phyloP scores from a whole-genome alignment of 2,113 vertebrate genomes.

The Tragelaphus buxtoni region DNA sequence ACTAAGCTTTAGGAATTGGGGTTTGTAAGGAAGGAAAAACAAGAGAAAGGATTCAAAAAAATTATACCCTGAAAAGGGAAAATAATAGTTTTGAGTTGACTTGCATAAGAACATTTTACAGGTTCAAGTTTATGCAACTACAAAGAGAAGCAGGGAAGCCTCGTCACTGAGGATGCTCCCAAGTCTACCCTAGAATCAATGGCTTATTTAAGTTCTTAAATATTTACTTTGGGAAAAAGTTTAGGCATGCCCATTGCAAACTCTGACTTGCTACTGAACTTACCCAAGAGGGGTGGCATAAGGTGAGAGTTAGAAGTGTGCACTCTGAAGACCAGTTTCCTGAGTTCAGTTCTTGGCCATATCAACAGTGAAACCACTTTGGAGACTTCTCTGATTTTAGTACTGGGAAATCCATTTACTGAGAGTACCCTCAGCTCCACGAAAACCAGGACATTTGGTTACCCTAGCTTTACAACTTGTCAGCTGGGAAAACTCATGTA shows the following conservation, averaged over 20 bases:
- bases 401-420: background rate
- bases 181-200: background rate
- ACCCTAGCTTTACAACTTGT: background rate
- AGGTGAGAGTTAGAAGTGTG: background rate
- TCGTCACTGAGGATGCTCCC: background rate
- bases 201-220: background rate
- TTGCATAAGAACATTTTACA: background rate
- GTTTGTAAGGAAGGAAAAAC: conserved; percentile 2
- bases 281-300: background rate
- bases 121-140: background rate
- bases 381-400: background rate
- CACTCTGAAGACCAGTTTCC: background rate
- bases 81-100: conserved; percentile 13
- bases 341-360: background rate
- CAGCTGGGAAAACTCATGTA: background rate
- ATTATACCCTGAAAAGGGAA: background rate
- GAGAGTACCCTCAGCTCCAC: background rate
- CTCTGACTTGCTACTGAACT: background rate
- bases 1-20: background rate
- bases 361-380: background rate
- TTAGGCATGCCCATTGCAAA: background rate
- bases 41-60: conserved; percentile 21
- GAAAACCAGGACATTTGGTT: background rate
- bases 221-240: background rate
- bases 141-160: background rate